phyloP scores from a whole-genome alignment of 2,113 vertebrate species.

The Phaethon lepturus region DNA sequence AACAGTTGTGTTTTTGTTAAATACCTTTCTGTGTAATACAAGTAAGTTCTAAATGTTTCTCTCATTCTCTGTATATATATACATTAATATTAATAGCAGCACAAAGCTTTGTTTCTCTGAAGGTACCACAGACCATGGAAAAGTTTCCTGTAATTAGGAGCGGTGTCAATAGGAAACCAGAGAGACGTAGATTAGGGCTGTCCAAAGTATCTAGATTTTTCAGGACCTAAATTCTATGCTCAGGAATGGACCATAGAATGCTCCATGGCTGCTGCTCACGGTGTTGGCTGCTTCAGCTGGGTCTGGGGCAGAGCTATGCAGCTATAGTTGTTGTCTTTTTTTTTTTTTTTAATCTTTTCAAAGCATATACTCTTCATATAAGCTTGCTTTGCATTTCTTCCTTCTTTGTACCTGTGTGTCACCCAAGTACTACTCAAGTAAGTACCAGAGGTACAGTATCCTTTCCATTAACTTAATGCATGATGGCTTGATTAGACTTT shows the following conservation, averaged over 20 bases:
- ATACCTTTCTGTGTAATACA: not conserved
- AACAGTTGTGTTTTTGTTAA: not conserved
- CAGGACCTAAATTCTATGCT: not conserved
- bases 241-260: accelerated
- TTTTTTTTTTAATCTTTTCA: not conserved
- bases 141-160: not conserved
- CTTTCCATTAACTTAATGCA: not conserved
- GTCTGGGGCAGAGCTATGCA: not conserved
- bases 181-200: not conserved
- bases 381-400: not conserved
- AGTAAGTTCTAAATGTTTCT: not conserved
- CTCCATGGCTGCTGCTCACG: not conserved
- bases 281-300: not conserved
- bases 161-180: not conserved
- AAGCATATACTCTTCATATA: not conserved
- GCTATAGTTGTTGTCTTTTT: not conserved
- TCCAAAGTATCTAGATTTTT: not conserved
- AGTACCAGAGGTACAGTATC: not conserved
- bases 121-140: not conserved
- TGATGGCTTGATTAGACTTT: not conserved
- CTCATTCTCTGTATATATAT: accelerated
- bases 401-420: not conserved
- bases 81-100: not conserved
- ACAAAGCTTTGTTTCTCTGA: not conserved
- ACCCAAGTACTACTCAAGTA: not conserved